phyloP scores from a whole-genome alignment of 2,888 invertebrate genomes.

The Baccha elongata region DNA sequence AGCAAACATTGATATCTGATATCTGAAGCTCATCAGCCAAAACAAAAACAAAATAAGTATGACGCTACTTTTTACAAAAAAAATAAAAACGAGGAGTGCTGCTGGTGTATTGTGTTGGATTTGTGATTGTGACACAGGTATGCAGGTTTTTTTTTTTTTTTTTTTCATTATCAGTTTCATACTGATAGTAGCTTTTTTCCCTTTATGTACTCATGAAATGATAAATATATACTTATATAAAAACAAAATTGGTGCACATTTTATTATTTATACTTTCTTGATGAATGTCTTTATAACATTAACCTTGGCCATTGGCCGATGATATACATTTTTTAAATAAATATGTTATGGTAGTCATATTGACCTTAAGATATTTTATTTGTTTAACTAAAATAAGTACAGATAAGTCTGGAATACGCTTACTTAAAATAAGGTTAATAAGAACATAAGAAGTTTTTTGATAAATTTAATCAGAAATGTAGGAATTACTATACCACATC shows the following conservation, averaged over 20 bases:
- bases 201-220: not conserved
- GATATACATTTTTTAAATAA: not conserved
- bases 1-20: conserved; percentile 58
- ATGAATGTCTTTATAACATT: conserved; percentile 1
- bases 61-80: conserved; percentile 32
- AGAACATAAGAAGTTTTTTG: too few species aligned
- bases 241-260: conserved; percentile 5
- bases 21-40: conserved; percentile 54
- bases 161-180: conserved; percentile 43
- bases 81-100: conserved; percentile 8
- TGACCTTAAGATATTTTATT: conserved; percentile 31
- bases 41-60: conserved; percentile 52
- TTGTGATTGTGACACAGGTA: conserved; percentile 8
- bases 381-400: too few species aligned
- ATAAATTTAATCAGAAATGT: too few species aligned
- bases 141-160: conserved; percentile 27
- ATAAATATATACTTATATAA: not conserved
- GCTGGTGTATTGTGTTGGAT: conserved; percentile 12
- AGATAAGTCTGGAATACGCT: too few species aligned
- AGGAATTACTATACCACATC: too few species aligned
- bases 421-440: too few species aligned
- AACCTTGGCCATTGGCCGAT: conserved; percentile 15
- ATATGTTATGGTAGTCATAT: conserved; percentile 7
- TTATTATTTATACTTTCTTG: not conserved
- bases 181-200: conserved; percentile 12